Base-by-base conservation (phyloP, 2,113 vertebrate genomes). In the Spermophilus dauricus region DNA sequence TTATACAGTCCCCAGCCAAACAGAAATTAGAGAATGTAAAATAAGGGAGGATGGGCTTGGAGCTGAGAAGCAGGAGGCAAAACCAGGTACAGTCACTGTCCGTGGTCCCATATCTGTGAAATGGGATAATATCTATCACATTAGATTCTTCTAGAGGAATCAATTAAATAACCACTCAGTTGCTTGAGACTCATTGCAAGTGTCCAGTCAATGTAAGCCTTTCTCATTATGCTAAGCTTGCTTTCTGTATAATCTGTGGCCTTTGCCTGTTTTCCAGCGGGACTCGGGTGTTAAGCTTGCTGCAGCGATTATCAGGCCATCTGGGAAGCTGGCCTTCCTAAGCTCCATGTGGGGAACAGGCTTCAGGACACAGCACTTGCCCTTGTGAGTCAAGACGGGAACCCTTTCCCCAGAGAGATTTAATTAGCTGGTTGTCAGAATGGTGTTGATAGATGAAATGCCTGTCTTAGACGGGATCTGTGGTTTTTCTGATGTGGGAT, bases 401-500 rank as follows among this genome's bases (percentile, higher is more conserved):
- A 22, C 51, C 67, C 28, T 96, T 72, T 96, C 97, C 83, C 92
- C 42, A 78, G 94, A 92, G 96, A 94, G 56, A 22, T 84, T 95
- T 97, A 89, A 96, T 97, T 96, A 96, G 92, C 81, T 94, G 37
- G 13, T 92, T 96, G 97, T 96, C 90, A 92, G 90, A 61, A n/a
- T 34, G 67, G 82, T 78, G 67, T 30, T 86, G 92, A 81, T 37
- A 82, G 94, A 96, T 94, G 95, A 85, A 90, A 78, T 61, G 90
- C 76, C 81, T 89, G 75, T 78, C 77, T 92, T 26, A 58, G 76
- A 82, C 13, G 0, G 34, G 75, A 18, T 87, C 80, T 87, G 80
- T n/a, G 90, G 86, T 80, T 85, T 76, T 90, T 97, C 92, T 98
- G 94, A 97, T 98, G 96, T 94, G 95, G 91, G 67, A 90, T 95